Conservation (phyloP, 1,140 invertebrate species). For the Teleopsis dalmanni region DNA sequence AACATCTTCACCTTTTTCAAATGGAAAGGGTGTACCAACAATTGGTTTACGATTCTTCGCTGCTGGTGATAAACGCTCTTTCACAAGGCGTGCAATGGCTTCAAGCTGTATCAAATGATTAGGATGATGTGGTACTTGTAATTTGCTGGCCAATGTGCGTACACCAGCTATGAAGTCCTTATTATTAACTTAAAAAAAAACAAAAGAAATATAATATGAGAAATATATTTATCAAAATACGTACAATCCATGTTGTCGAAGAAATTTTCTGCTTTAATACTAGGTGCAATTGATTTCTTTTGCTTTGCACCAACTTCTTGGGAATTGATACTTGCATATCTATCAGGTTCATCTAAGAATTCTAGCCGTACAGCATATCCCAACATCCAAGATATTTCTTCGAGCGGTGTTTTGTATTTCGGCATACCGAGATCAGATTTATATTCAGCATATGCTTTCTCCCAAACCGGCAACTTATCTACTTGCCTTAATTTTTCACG, state of each 20-base stretch:
- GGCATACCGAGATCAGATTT: slow-evolving; percentile 65
- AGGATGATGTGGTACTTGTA: slow-evolving; percentile 73
- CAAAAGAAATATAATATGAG: not conserved
- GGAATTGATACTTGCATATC: slow-evolving; percentile 61
- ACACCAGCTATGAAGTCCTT: slow-evolving; percentile 78
- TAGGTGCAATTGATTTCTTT: slow-evolving; percentile 53
- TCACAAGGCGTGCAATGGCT: slow-evolving; percentile 63
- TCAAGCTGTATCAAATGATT: slow-evolving; percentile 71
- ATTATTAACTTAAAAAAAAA: slow-evolving; percentile 62
- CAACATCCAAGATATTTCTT: slow-evolving; percentile 81
- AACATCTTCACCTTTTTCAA: slow-evolving; percentile 46
- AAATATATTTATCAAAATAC: slow-evolving; percentile 38
- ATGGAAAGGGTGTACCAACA: slow-evolving; percentile 60
- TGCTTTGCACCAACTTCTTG: slow-evolving; percentile 48
- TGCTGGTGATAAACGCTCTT: slow-evolving; percentile 57
- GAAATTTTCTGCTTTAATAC: slow-evolving; percentile 69
- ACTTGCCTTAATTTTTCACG: slow-evolving; percentile 58
- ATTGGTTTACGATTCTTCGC: slow-evolving; percentile 58
- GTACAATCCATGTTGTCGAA: slow-evolving; percentile 79
- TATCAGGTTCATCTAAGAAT: slow-evolving; percentile 67
- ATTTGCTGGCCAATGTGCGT: slow-evolving; percentile 62
- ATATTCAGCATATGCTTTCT: slow-evolving; percentile 66
- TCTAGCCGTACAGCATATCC: slow-evolving; percentile 74
- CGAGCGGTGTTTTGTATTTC: slow-evolving; percentile 45
- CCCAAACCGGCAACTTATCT: slow-evolving; percentile 56